Conservation (phyloP, 2,888 invertebrate species). For the Pachydiplax longipennis region DNA sequence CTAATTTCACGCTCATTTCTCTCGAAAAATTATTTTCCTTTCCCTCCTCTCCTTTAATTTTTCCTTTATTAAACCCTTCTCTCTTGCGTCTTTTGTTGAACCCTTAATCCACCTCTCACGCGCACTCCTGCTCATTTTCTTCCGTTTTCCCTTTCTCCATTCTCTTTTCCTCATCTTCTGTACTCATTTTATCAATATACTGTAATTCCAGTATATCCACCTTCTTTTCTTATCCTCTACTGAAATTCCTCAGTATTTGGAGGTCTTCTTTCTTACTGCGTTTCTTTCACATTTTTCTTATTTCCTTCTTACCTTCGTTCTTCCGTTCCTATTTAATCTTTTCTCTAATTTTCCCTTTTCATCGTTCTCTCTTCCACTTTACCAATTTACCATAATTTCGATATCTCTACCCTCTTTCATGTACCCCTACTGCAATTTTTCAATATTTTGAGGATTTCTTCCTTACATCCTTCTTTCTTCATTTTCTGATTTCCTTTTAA, state of each 20-base stretch:
- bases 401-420: background rate
- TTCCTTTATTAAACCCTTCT: background rate
- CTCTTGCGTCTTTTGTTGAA: background rate
- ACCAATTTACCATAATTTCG: no score
- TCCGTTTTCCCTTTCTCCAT: background rate
- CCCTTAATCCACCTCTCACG: background rate
- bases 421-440: background rate
- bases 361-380: background rate
- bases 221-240: background rate
- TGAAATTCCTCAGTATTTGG: no score
- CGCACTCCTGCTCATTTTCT: background rate
- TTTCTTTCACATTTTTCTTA: background rate
- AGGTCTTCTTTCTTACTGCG: background rate
- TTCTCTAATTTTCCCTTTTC: background rate
- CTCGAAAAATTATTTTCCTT: no score
- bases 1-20: no score
- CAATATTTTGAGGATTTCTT: no score
- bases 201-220: background rate
- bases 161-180: background rate
- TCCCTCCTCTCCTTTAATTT: background rate
- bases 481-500: no score
- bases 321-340: background rate
- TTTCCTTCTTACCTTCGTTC: background rate
- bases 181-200: background rate
- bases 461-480: background rate